These are phyloP conservation scores for Pteria penguin DNA, from an alignment of 2,888 invertebrate species.

Conservation along the genomic window DNA sequence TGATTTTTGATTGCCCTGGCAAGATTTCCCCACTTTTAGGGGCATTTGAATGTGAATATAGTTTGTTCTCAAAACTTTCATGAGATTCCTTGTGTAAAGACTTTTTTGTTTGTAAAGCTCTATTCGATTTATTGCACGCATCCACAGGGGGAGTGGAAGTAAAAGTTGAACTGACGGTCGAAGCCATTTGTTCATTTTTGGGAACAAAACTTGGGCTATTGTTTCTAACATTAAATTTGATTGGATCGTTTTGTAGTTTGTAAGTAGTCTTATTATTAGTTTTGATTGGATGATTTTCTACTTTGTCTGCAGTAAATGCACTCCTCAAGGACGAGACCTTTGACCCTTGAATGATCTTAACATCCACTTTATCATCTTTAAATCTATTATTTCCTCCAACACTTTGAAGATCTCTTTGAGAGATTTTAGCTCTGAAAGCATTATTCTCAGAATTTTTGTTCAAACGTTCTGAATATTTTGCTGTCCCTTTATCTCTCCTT, in stretches of 20 bases:
- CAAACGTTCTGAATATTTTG: too few relatives aligned
- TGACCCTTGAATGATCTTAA: too few relatives aligned
- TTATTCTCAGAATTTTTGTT: too few relatives aligned
- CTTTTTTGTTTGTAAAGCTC: background rate
- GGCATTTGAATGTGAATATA: background rate
- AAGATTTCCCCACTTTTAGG: background rate
- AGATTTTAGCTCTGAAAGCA: too few relatives aligned
- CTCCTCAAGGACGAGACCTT: conserved; percentile 20
- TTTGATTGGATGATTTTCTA: conserved; percentile 41
- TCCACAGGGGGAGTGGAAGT: background rate
- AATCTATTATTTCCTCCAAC: too few relatives aligned
- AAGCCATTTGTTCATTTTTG: background rate
- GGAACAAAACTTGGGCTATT: background rate
- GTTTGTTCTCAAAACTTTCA: background rate
- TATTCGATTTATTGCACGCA: background rate
- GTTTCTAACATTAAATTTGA: background rate
- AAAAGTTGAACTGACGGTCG: background rate
- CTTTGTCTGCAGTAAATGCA: conserved; percentile 31
- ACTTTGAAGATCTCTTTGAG: too few relatives aligned
- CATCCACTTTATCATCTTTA: too few relatives aligned
- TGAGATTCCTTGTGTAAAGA: too few relatives aligned
- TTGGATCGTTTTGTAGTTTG: background rate
- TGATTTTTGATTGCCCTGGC: background rate
- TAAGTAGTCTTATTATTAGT: conserved; percentile 23
- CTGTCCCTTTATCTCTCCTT: too few relatives aligned